A percentile compares a stretch with the other conserved stretches of the same genome.
These are phyloP conservation scores for Xestia xanthographa DNA, from an alignment of 2,888 invertebrate species.

Conservation along the genomic window DNA sequence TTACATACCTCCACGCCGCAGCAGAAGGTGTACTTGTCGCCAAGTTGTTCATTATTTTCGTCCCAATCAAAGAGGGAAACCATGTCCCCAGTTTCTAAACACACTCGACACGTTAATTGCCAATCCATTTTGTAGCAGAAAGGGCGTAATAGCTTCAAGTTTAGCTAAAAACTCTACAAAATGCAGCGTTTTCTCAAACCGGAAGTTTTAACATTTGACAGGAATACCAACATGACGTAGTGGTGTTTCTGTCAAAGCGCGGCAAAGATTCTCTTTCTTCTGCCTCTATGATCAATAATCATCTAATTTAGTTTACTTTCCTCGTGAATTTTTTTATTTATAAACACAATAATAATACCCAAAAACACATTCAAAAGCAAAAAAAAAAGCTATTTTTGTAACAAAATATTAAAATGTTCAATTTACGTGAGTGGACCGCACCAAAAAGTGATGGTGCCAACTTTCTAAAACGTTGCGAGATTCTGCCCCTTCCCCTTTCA, in stretches of 20 bases:
- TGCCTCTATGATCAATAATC: conserved; percentile 33
- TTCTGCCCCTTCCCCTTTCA: conserved; percentile 74
- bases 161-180: conserved; percentile 71
- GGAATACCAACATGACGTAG: conserved; percentile 76
- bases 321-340: not conserved
- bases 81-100: conserved; percentile 88
- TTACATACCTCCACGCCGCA: conserved; percentile 89
- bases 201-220: conserved; percentile 75
- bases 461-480: conserved; percentile 53
- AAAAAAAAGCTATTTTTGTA: not conserved
- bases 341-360: not conserved
- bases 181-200: conserved; percentile 75
- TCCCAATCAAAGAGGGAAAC: conserved; percentile 90
- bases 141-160: conserved; percentile 60
- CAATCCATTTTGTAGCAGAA: conserved; percentile 85
- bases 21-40: conserved; percentile 88
- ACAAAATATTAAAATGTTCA: not conserved
- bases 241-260: conserved; percentile 40
- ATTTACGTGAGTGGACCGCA: conserved; percentile 21
- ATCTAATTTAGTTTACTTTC: not conserved
- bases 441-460: conserved; percentile 63
- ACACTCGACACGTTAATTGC: conserved; percentile 89
- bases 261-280: conserved; percentile 46
- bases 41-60: conserved; percentile 89
- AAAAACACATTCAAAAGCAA: not conserved